phyloP scores from a whole-genome alignment of 2,888 invertebrate genomes.

The Heliconius erato region DNA sequence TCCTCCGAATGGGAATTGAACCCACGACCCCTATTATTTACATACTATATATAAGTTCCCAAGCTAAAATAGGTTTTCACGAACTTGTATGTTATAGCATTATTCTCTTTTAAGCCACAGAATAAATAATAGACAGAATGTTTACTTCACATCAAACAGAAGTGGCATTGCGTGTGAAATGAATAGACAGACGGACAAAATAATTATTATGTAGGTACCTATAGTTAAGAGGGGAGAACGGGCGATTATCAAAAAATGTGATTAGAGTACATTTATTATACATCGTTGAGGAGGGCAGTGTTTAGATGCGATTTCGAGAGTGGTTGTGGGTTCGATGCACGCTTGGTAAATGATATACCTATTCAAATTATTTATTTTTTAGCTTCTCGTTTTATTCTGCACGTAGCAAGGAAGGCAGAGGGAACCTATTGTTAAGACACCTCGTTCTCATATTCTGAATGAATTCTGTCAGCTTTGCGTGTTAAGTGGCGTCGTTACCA shows the following conservation, averaged over 20 bases:
- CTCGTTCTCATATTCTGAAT: too few species aligned
- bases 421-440: too few species aligned
- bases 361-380: too few species aligned
- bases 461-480: too few species aligned
- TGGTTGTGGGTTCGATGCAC: too few species aligned
- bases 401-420: too few species aligned
- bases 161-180: conserved; percentile 26
- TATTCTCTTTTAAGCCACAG: not conserved
- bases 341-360: too few species aligned
- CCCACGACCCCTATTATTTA: not conserved
- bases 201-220: conserved; percentile 5
- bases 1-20: not conserved
- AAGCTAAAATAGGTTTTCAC: not conserved
- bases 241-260: not conserved
- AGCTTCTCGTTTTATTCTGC: too few species aligned
- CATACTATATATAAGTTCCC: not conserved
- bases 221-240: not conserved
- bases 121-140: not conserved
- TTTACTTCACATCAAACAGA: conserved; percentile 12
- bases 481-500: too few species aligned
- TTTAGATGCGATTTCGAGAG: too few species aligned
- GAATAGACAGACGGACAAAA: conserved; percentile 20
- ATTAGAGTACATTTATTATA: not conserved
- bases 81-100: not conserved
- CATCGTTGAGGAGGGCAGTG: not conserved